Base-by-base conservation (phyloP, 2,797 vertebrate species). In the Rhinella marina region DNA sequence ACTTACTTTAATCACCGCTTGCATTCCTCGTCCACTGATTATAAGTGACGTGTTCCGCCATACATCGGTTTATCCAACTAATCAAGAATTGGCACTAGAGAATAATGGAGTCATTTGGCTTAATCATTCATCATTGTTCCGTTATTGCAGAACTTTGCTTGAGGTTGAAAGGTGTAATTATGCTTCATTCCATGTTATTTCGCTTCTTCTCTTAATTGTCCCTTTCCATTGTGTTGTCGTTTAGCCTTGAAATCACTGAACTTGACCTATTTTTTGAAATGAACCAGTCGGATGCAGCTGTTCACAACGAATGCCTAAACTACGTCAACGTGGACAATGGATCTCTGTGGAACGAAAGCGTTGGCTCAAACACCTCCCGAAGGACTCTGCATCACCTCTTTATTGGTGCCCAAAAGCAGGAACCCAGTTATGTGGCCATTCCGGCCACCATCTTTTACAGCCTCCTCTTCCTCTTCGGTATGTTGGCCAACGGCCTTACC, bases 391-490 rank as follows among this genome's bases (percentile, higher is more conserved):
- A 94, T n/a, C 91, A 93, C 81, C 93, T 95, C 0, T 90, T 93
- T 56, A 95, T 95, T 56, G 91, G 92, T 25, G 94, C 93, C 83
- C 92, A 93, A 84, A 93, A 94, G 89, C 93, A 92, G 7, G 96
- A 95, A 83, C 96, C 95, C 0, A 90, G 94, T 88, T 91, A 88
- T 16, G 86, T 96, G 0, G 93, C 94, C 21, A 91, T 96, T 70
- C 95, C 96, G 19, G 94, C 96, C 93, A 96, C 95, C 2, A n/a
- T 94, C 50, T 94, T 96, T 92, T 96, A 95, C 90, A 90, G 92
- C 82, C 80, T 93, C n/a, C 86, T 96, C 87, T 96, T 96, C 90
- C 73, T 95, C 7, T 93, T 94, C 41, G 95, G 96, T 57, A 93
- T 94, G 3, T 61, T 92, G 82, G 92, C 94, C 77, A 95, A 94